Base-by-base conservation (phyloP, 1,140 invertebrate genomes). In the Cotesia glomerata region DNA sequence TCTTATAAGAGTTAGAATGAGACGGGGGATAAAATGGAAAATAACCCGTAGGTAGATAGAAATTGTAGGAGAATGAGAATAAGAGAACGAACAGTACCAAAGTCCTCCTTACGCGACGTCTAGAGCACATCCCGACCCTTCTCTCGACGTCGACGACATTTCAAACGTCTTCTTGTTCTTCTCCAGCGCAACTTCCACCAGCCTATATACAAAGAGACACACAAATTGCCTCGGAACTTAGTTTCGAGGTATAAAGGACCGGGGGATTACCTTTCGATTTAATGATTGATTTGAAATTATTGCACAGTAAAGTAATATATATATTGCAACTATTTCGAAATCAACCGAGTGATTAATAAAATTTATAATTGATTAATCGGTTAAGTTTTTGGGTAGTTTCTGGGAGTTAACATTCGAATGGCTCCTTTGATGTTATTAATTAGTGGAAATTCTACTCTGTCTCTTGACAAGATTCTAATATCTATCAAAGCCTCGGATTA, bases 181-280 rank as follows among this genome's bases (percentile, higher is more conserved):
- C 16, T 8, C 58, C 68, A 76, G 65, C 39, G 26, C 45, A 56
- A 14, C 49, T 67, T 70, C 71, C 73, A 74, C 75, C 62, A 68
- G 63, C 45, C 79, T 45, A 45, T 82, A 45, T 11, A 84, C 84
- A 86, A 86, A 86, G 85, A 86, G 82, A 85, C 79, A 85, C 81
- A 82, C 83, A 85, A 86, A 86, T 86, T 86, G 84, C 80, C 84
- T 85, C 72, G 79, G 75, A 86, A 86, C 82, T 86, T 83, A 85
- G 84, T 86, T 86, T 86, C 79, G 74, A 79, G 80, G 85, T 84
- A 84, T 84, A 85, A 84, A 85, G 82, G 84, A 85, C 83, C 85
- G 84, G 84, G 77, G 80, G 81, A 86, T 86, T 85, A 82, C 81
- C 81, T 86, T 86, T 85, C 79, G 77, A 78, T 78, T 81, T 74